Evolutionary conservation across 2,113 vertebrate genomes (phyloP), one percentile per base, ranked within the genome.

Genomic region (Labeo catla): DNA sequence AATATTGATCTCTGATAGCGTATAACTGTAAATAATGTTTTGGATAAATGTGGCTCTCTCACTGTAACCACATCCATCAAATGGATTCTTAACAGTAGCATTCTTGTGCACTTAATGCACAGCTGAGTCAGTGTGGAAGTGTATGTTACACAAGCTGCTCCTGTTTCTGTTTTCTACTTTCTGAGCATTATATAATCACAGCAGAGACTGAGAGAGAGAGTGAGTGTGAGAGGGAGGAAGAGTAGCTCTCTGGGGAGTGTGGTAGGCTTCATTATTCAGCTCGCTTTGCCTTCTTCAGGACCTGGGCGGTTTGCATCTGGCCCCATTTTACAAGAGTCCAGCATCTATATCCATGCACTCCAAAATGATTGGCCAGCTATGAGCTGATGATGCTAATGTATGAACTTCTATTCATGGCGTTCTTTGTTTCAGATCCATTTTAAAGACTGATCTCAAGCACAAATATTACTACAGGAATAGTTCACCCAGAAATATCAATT

Each of bases 131-230:
- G 61, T 86, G 82, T 23, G 57, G 34, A 68, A 77, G 76, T 86
- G 86, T 80, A 79, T 84, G 83, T 89, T 87, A 86, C 66, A 77
- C 83, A 87, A 88, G 87, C 87, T 77, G 76, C 59, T 88, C 78
- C 89, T 80, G 84, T 81, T 88, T 81, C 85, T 84, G 76, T 78
- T 86, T 87, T 79, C 57, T 70, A 82, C 86, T 86, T 86, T 80
- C 86, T n/a, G 34, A 77, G 81, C 74, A 87, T 91, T 91, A 87
- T 84, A 81, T 87, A 91, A 91, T 86, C 82, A 43, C 78, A 88
- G 77, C 15, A 76, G 82, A 82, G 76, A 80, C 16, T 28, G 50
- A 77, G 74, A 76, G 73, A 73, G 39, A 59, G 77, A 63, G 52
- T 70, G 57, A 82, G 81, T 65, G 34, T 59, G 85, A 76, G 70